Percentiles rank a stretch among this genome's conserved stretches.
Evolutionary conservation across 2,888 invertebrate species (phyloP).

Genomic region (Cephus nigrinus): DNA sequence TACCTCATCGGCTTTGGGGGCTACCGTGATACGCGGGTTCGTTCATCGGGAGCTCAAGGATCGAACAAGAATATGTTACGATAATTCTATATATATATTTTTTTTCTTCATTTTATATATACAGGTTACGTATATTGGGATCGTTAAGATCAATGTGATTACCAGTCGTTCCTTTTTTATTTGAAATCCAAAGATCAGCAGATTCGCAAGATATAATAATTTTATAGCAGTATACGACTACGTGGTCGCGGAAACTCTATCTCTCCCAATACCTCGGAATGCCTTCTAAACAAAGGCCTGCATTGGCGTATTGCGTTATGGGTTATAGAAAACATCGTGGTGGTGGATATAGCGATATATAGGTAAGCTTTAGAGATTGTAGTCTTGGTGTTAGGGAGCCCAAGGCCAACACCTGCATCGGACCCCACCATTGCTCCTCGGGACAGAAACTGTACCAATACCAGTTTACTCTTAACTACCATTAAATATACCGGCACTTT

Average conservation of each 20-base stretch:
- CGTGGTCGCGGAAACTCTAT: neutral
- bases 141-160: neutral
- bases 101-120: neutral
- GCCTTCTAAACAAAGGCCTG: constrained; percentile 48
- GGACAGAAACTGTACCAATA: constrained; percentile 49
- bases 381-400: constrained; percentile 58
- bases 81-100: neutral
- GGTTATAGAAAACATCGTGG: constrained; percentile 29
- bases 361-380: constrained; percentile 56
- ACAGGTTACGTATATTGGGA: neutral
- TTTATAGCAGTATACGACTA: neutral
- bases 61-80: neutral
- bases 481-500: constrained; percentile 48
- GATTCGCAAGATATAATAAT: neutral
- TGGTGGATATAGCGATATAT: constrained; percentile 26
- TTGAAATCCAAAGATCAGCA: neutral
- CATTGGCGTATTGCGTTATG: constrained; percentile 41
- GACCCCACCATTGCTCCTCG: constrained; percentile 45
- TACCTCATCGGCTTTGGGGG: neutral
- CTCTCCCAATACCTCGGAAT: constrained; percentile 24
- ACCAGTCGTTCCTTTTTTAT: neutral
- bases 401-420: constrained; percentile 64
- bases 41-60: neutral
- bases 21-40: neutral
- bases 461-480: constrained; percentile 42